Evolutionary conservation across 2,888 invertebrate species (phyloP), one percentile per base, ranked within the genome.

Genomic region (Dryomyza anilis): DNA sequence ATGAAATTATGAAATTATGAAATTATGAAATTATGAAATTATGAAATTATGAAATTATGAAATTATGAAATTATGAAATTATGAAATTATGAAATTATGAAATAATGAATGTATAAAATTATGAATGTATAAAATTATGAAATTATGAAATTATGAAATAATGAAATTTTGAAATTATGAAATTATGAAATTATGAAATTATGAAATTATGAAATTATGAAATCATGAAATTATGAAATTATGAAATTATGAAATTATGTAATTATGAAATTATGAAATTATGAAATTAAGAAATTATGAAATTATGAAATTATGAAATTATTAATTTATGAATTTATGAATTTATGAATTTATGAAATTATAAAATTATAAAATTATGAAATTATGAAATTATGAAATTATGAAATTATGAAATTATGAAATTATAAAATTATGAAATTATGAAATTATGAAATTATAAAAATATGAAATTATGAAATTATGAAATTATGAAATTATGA

Each of bases 301-400:
- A 65, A 63, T 68, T 68, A 62, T 64, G 19, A 67, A 68, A 66
- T 70, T n/a, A n/a, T n/a, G n/a, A n/a, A n/a, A n/a, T n/a, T n/a
- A n/a, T n/a, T n/a, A n/a, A n/a, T n/a, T n/a, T n/a, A n/a, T n/a
- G n/a, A n/a, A n/a, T n/a, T n/a, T n/a, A n/a, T n/a, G n/a, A n/a
- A n/a, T n/a, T n/a, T n/a, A n/a, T n/a, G n/a, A n/a, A n/a, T n/a
- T n/a, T n/a, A n/a, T n/a, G n/a, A n/a, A n/a, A n/a, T n/a, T n/a
- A n/a, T n/a, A n/a, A n/a, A n/a, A n/a, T n/a, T n/a, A n/a, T n/a
- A n/a, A n/a, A n/a, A n/a, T n/a, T 68, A 66, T 66, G 50, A 65
- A 67, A 65, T 50, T 46, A 46, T 52, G 27, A 52, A 58, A 30
- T 43, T 33, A 33, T 33, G 12, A 33, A 33, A 33, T 33, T 33